These are phyloP conservation scores for Timandra comae DNA, from an alignment of 2,888 invertebrate genomes.

Conservation along the genomic window DNA sequence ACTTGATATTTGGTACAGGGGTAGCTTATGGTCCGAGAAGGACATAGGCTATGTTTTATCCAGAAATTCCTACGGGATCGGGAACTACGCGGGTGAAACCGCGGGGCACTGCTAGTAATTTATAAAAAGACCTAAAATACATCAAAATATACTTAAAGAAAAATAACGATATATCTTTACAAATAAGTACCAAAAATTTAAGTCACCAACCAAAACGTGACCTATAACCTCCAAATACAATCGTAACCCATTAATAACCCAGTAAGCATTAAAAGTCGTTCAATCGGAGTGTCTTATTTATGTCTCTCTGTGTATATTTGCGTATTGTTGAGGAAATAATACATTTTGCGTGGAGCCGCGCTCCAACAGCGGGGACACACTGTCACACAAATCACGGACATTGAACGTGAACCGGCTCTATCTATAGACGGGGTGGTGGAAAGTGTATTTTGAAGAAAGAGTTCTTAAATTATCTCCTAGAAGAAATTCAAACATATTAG, in stretches of 20 bases:
- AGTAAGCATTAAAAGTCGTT: neutral
- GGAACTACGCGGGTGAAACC: no score
- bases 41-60: no score
- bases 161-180: no score
- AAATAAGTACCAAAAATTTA: no score
- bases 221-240: no score
- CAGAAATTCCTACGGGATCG: no score
- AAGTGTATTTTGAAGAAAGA: neutral
- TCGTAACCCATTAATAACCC: no score
- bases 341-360: slow-evolving; percentile 19
- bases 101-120: no score
- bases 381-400: slow-evolving; percentile 44
- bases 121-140: no score
- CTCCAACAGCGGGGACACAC: slow-evolving; percentile 36
- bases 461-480: neutral
- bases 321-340: slow-evolving; percentile 10
- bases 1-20: no score
- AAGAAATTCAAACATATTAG: neutral
- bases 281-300: slow-evolving; percentile 1
- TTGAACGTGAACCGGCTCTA: slow-evolving; percentile 21
- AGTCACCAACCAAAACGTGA: no score
- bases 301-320: slow-evolving; percentile 7
- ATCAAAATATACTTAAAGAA: neutral
- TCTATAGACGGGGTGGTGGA: slow-evolving; percentile 20
- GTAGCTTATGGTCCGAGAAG: no score